Conservation (phyloP, 2,797 vertebrate genomes). For the Microctenopoma stevenorrisi region DNA sequence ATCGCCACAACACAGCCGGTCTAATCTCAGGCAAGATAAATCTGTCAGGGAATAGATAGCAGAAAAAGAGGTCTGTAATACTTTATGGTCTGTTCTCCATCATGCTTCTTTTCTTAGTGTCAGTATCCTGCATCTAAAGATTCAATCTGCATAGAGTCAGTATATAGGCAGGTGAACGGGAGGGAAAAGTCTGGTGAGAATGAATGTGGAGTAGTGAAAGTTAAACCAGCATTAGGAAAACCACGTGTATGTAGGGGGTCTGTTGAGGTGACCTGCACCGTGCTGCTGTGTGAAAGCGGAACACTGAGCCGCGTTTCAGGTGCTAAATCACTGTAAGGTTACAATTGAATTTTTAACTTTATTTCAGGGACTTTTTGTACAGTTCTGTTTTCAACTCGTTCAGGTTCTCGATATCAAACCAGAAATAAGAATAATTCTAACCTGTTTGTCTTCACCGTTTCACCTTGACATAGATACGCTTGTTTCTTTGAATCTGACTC, state of each 20-base stretch:
- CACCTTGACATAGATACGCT: too few relatives aligned
- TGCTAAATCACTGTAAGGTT: not conserved
- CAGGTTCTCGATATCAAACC: not conserved
- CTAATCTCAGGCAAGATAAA: conserved; percentile 65
- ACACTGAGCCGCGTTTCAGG: too few relatives aligned
- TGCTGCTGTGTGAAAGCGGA: too few relatives aligned
- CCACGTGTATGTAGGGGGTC: too few relatives aligned
- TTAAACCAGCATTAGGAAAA: not conserved
- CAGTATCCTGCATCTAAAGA: conserved; percentile 36
- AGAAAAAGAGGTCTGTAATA: conserved; percentile 31
- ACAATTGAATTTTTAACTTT: too few relatives aligned
- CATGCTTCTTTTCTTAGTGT: conserved; percentile 31
- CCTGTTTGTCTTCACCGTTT: too few relatives aligned
- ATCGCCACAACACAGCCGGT: conserved; percentile 44
- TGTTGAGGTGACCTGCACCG: too few relatives aligned
- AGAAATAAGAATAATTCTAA: too few relatives aligned
- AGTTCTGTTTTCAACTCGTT: not conserved
- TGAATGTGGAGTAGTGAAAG: not conserved
- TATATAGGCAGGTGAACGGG: not conserved
- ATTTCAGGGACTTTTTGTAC: not conserved
- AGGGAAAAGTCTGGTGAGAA: conserved; percentile 7
- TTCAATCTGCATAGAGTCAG: conserved; percentile 19
- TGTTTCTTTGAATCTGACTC: too few relatives aligned
- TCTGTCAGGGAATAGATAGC: conserved; percentile 54
- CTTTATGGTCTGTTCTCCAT: conserved; percentile 39